These are phyloP conservation scores for Urocolius indicus DNA, from an alignment of 2,113 vertebrate genomes.

Conservation along the genomic window DNA sequence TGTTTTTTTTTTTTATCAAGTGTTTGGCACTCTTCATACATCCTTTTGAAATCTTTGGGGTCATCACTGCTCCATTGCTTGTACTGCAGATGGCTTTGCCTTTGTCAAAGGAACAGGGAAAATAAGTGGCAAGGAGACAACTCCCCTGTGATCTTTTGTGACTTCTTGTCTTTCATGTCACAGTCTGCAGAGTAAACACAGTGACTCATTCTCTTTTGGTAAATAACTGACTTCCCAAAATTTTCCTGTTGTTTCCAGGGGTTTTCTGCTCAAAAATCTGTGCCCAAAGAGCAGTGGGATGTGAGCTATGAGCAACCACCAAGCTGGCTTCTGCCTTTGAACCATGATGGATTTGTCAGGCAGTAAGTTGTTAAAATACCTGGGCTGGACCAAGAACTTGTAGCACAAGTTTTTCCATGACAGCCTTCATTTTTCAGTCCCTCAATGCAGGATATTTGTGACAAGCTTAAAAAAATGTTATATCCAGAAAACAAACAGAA, in stretches of 20 bases:
- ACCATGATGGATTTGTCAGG: background rate
- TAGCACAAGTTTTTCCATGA: background rate
- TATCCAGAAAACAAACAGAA: background rate
- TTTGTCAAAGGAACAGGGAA: background rate
- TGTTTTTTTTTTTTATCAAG: background rate
- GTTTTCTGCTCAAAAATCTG: background rate
- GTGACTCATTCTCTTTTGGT: background rate
- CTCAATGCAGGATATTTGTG: too few species aligned
- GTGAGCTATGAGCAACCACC: background rate
- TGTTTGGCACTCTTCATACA: background rate
- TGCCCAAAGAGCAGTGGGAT: background rate
- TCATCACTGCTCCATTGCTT: background rate
- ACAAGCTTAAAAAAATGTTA: fast-evolving
- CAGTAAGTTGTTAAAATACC: background rate
- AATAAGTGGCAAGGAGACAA: conserved; percentile 17
- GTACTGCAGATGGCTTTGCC: background rate
- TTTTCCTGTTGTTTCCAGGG: background rate
- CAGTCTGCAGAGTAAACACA: background rate
- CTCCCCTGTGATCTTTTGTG: background rate
- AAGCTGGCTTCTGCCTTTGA: background rate
- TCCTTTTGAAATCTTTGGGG: conserved; percentile 21
- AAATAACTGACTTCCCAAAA: background rate
- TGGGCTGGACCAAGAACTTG: background rate
- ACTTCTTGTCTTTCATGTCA: background rate
- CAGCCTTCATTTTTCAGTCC: fast-evolving